Base-by-base conservation (phyloP, 2,888 invertebrate species). In the Reticulitermes lucifugus region DNA sequence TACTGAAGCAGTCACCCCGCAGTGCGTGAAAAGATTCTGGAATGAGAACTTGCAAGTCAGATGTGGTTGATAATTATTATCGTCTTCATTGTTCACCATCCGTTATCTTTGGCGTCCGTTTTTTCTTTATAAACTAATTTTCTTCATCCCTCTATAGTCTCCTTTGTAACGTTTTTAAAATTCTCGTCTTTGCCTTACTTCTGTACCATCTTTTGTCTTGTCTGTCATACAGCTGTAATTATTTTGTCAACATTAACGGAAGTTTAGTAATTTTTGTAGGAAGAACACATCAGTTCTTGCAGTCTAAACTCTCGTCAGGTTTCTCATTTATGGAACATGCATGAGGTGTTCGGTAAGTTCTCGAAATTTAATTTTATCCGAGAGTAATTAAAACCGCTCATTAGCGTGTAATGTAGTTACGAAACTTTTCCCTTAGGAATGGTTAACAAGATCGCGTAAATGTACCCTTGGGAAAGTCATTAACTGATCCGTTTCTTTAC, bases 31-130 rank as follows among this genome's bases (percentile, higher is more conserved):
- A 79, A 79, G 79, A 79, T 79, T 51, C 9, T 18, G 51, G 25
- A 79, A 79, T 46, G 79, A 79, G 60, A 60, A 80, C 80, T 80
- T 80, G 80, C 29, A 80, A 80, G 80, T 60, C 41, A 80, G 21
- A 80, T 79, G 79, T 43, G 79, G 79, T 0, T 51, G 46, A 79
- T 77, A 2, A 22, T 79, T 51, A 43, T 79, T n/a, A n/a, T 25
- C 25, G n/a, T 51, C 41, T 46, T n/a, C 22, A n/a, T 79, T 46
- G 25, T 46, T 46, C 41, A 25, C 51, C 79, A 12, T 79, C 43
- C 51, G 6, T 12, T 77, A n/a, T n/a, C 46, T 77, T 1, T 73
- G 21, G 41, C 41, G 2, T 73, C 73, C 22, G 6, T 18, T 21
- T 41, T 41, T 41, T 5, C 14, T 29, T 35, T 29, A 71, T 41